Evolutionary conservation across 2,797 vertebrate genomes (phyloP).

Genomic region (Etheostoma perlongum): DNA sequence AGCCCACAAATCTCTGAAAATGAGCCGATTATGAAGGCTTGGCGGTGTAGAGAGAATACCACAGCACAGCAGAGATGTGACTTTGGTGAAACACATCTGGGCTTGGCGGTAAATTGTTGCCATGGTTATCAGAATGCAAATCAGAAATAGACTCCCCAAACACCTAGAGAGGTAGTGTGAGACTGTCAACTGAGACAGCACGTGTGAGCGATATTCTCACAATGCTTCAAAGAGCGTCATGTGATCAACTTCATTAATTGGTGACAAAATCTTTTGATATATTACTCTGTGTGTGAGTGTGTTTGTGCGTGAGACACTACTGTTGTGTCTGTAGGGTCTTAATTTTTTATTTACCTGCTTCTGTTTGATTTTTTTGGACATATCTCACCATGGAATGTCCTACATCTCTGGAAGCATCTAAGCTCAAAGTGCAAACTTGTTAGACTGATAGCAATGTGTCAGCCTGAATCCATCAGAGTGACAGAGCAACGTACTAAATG

Average conservation of each 20-base stretch:
- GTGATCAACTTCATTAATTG: constrained; percentile 61
- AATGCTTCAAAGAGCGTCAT: constrained; percentile 39
- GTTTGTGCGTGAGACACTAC: background rate
- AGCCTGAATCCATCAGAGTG: constrained; percentile 49
- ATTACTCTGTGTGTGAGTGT: constrained; percentile 15
- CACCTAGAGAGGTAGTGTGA: constrained; percentile 41
- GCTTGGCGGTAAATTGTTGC: constrained; percentile 31
- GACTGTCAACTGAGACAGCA: constrained; percentile 60
- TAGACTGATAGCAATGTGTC: constrained; percentile 54
- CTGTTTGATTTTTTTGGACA: constrained; percentile 39
- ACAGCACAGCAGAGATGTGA: constrained; percentile 5
- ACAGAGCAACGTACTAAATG: constrained; percentile 58
- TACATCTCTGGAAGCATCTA: constrained; percentile 17
- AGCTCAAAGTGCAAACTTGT: constrained; percentile 45
- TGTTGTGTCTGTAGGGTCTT: constrained; percentile 20
- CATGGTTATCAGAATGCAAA: constrained; percentile 42
- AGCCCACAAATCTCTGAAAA: constrained; percentile 33
- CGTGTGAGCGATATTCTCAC: constrained; percentile 56
- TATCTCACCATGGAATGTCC: constrained; percentile 32
- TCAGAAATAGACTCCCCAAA: constrained; percentile 67
- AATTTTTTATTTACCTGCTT: constrained; percentile 23
- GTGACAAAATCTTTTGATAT: constrained; percentile 46
- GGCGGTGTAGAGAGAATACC: background rate
- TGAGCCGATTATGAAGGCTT: constrained; percentile 25
- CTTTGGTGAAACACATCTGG: constrained; percentile 33